Base-by-base conservation (phyloP, 1,140 invertebrate genomes). In the Pollicipes pollicipes region DNA sequence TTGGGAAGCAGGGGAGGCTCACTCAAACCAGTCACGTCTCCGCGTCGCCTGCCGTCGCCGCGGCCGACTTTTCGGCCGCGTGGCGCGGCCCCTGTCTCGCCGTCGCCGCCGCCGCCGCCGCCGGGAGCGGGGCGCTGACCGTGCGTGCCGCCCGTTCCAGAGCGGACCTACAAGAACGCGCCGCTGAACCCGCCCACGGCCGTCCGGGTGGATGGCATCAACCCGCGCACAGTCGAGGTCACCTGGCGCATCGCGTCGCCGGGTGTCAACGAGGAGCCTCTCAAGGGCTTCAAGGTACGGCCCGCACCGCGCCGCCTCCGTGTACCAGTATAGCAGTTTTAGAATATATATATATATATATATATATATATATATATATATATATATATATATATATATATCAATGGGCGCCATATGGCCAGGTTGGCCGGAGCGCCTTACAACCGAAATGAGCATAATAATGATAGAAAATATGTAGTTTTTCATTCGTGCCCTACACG, bases 191-290 rank as follows among this genome's bases (percentile, higher is more conserved):
- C 93, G 30, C 95, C 95, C 0, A 91, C 90, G 27, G 89, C 93
- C 27, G 94, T 97, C 0, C 84, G 88, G 75, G 87, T 97, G 0
- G 86, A 84, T 76, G 87, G 86, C 3, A 82, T 91, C 28, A 89
- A 93, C 81, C 90, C 91, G 4, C 90, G 89, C 24, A 92, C 90
- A 0, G 86, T 98, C 6, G 83, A 85, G 30, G 91, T 97, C 2
- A 86, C 88, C 0, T 98, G 95, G 93, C 85, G 94, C 75, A 97
- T 96, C 77, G 90, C 97, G 6, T 87, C 92, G 67, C 90, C 90
- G 16, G 88, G 89, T 68, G 80, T 86, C 27, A 88, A 93, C 76
- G 95, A 98, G 80, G 95, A 98, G 83, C 93, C 95, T 24, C 83
- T 98, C 0, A 85, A 87, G 76, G 95, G 95, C 21, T 98, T 93